Conservation (phyloP, 2,888 invertebrate genomes). For the Chloroclysta siterata region DNA sequence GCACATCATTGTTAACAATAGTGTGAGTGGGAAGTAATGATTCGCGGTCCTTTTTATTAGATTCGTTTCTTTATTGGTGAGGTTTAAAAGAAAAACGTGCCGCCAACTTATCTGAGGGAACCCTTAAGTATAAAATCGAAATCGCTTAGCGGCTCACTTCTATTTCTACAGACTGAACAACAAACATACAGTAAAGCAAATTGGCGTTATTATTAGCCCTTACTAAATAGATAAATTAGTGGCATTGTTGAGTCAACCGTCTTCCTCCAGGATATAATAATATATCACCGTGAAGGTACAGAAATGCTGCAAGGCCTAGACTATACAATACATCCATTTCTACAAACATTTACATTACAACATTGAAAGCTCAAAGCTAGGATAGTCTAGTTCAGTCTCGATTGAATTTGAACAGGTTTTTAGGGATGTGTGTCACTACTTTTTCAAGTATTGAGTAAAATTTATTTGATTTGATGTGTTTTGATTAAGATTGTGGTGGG, state of each 20-base stretch:
- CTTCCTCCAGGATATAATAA: neutral
- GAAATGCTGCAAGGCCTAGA: neutral
- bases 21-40: too few species aligned
- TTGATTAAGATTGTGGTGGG: neutral
- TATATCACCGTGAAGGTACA: neutral
- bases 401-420: slow-evolving; percentile 30
- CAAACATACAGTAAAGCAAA: too few species aligned
- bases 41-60: too few species aligned
- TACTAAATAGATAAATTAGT: neutral
- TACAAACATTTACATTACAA: slow-evolving; percentile 32
- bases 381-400: slow-evolving; percentile 34
- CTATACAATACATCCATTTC: slow-evolving; percentile 2
- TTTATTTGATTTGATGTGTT: neutral
- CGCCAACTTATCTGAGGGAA: too few species aligned
- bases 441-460: neutral
- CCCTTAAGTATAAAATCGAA: too few species aligned
- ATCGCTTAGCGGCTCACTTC: too few species aligned
- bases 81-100: too few species aligned
- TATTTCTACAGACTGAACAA: too few species aligned
- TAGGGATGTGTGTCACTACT: slow-evolving; percentile 5
- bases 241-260: neutral
- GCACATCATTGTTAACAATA: too few species aligned
- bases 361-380: slow-evolving; percentile 42
- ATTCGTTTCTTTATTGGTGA: too few species aligned
- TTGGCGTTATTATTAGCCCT: too few species aligned